These are phyloP conservation scores for Byasa hedistus DNA, from an alignment of 2,888 invertebrate genomes.

Conservation along the genomic window DNA sequence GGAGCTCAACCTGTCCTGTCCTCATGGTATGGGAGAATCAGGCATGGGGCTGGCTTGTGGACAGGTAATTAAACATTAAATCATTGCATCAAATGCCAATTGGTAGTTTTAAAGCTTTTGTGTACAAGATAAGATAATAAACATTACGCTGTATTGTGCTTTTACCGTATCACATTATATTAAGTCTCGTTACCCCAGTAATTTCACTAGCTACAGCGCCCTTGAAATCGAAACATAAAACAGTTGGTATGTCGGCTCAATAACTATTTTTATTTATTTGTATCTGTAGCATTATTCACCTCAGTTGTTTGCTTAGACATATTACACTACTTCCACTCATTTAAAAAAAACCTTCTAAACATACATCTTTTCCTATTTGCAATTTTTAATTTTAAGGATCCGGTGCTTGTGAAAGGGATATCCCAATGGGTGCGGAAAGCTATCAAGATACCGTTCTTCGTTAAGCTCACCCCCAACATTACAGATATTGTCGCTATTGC, in stretches of 20 bases:
- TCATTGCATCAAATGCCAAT: too few species aligned
- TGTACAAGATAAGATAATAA: too few species aligned
- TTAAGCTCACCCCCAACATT: constrained; percentile 98
- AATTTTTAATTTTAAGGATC: constrained; percentile 81
- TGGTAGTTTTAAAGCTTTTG: too few species aligned
- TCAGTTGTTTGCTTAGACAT: too few species aligned
- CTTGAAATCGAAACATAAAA: too few species aligned
- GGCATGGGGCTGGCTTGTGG: constrained; percentile 99
- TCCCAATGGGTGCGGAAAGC: constrained; percentile 93
- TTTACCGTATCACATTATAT: not conserved
- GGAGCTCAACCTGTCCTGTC: constrained; percentile 97
- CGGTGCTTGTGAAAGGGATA: constrained; percentile 92
- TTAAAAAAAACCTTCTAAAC: not conserved
- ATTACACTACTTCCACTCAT: not conserved
- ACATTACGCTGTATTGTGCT: too few species aligned
- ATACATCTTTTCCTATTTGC: not conserved
- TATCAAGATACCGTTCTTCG: constrained; percentile 96
- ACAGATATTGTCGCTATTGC: constrained; percentile 96
- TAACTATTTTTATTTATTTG: too few species aligned
- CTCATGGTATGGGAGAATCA: constrained; percentile 99
- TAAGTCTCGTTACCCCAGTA: too few species aligned
- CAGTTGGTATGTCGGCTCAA: too few species aligned
- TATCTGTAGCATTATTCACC: too few species aligned
- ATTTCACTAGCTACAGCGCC: too few species aligned
- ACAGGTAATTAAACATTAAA: constrained; percentile 80